Evolutionary conservation across 2,888 invertebrate species (phyloP).

Genomic region (Adelphocoris suturalis): DNA sequence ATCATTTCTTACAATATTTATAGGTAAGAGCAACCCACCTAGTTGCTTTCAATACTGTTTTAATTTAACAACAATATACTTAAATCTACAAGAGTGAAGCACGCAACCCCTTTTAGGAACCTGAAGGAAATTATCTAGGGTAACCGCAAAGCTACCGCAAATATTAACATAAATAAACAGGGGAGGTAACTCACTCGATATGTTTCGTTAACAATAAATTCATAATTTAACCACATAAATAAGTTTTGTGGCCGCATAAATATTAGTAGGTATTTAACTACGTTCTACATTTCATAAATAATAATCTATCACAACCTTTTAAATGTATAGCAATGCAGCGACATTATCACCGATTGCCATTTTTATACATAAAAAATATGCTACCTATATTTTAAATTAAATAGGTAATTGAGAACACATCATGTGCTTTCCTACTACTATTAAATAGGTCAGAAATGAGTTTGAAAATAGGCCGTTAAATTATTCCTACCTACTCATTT

Average conservation of each 20-base stretch:
- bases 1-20: neutral
- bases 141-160: neutral
- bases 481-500: too few species aligned
- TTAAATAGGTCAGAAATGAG: too few species aligned
- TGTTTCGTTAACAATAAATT: neutral
- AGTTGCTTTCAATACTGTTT: neutral
- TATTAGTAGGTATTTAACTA: neutral
- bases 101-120: neutral
- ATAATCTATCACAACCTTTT: constrained; percentile 15
- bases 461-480: too few species aligned
- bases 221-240: neutral
- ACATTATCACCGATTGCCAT: too few species aligned
- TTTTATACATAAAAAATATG: too few species aligned
- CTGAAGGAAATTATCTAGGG: constrained; percentile 10
- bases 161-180: neutral
- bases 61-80: too few species aligned
- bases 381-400: neutral
- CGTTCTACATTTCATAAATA: neutral
- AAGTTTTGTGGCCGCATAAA: neutral
- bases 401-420: neutral
- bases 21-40: too few species aligned
- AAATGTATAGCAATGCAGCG: too few species aligned
- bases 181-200: neutral
- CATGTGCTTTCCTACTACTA: too few species aligned
- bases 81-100: neutral